Conservation (phyloP, 2,888 invertebrate species). For the Drosophila incognita region DNA sequence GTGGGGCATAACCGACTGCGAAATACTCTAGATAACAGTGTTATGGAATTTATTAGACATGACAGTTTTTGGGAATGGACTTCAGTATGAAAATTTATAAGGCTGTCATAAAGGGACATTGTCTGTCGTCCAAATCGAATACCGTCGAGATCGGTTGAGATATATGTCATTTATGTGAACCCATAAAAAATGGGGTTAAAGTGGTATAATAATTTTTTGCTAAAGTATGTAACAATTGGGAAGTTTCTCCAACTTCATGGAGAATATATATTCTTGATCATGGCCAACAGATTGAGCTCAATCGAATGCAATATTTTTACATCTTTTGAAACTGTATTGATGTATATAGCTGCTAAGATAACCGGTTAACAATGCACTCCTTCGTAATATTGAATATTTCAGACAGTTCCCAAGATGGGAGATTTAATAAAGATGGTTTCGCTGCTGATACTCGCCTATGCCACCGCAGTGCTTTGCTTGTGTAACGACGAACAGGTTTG, state of each 20-base stretch:
- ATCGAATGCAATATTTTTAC: neutral
- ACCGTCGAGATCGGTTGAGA: neutral
- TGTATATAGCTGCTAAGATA: neutral
- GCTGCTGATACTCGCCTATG: slow-evolving; percentile 12
- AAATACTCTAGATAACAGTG: neutral
- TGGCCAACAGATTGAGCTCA: neutral
- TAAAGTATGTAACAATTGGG: too few species aligned
- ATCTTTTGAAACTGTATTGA: neutral
- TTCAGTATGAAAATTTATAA: neutral
- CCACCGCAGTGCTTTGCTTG: neutral
- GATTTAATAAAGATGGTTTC: slow-evolving; percentile 1
- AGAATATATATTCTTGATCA: neutral
- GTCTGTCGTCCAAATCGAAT: neutral
- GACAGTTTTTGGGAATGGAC: neutral
- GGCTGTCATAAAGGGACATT: neutral
- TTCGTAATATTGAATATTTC: neutral
- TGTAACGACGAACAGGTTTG: slow-evolving; percentile 51
- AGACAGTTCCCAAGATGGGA: neutral
- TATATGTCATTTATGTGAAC: neutral
- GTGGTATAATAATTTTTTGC: neutral
- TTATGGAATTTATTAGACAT: neutral
- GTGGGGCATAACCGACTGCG: neutral
- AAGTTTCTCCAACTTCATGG: neutral
- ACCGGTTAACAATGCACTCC: neutral
- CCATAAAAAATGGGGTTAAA: neutral